Evolutionary conservation across 2,113 vertebrate species (phyloP).

Genomic region (Xenopus tropicalis): DNA sequence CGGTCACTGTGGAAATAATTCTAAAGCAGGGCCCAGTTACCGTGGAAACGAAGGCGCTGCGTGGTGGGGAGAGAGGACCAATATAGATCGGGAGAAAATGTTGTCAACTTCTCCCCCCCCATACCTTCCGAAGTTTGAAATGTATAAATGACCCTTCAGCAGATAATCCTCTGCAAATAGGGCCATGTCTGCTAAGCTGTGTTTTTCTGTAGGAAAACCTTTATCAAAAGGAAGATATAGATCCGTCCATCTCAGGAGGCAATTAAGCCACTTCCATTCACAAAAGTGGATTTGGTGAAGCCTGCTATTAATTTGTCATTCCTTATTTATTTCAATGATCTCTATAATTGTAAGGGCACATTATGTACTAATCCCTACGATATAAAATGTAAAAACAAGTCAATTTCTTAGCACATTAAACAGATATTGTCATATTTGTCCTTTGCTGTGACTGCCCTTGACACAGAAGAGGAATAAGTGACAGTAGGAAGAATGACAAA

Average conservation of each 20-base stretch:
- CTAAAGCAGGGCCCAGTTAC: slow-evolving; percentile 42
- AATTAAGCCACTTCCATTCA: neutral
- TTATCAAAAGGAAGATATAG: neutral
- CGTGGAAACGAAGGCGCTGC: slow-evolving; percentile 37
- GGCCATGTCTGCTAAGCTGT: slow-evolving; percentile 24
- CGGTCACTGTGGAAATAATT: slow-evolving; percentile 45
- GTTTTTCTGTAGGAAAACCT: neutral
- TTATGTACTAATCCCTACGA: too few relatives aligned
- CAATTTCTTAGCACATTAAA: too few relatives aligned
- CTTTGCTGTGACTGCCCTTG: too few relatives aligned
- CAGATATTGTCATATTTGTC: too few relatives aligned
- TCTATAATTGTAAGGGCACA: too few relatives aligned
- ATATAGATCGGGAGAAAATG: slow-evolving; percentile 44
- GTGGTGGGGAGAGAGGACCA: slow-evolving; percentile 40
- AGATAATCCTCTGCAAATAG: slow-evolving; percentile 1
- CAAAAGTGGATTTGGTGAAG: neutral
- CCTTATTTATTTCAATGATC: too few relatives aligned
- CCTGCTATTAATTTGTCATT: neutral
- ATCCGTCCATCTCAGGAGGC: neutral
- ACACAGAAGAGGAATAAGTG: too few relatives aligned
- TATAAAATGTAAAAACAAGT: too few relatives aligned
- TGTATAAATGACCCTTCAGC: slow-evolving; percentile 40
- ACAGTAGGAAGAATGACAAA: too few relatives aligned
- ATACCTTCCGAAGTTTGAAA: slow-evolving; percentile 39
- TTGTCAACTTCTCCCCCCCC: slow-evolving; percentile 31